Evolutionary conservation across 2,888 invertebrate species (phyloP).

Genomic region (Dryadula phaetusa): DNA sequence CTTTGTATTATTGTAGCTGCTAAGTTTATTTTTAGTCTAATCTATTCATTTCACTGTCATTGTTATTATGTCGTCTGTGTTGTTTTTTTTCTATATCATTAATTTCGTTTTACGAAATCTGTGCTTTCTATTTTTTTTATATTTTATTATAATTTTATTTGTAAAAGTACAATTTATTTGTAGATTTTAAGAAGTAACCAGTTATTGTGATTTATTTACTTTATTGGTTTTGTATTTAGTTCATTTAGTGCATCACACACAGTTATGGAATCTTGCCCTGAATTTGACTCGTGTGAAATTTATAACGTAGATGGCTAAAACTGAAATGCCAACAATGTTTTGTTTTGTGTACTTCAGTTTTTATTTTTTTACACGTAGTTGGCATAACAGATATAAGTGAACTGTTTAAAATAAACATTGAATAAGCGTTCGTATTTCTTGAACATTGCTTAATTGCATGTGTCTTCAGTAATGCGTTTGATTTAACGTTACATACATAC

Average conservation of each 20-base stretch:
- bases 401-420: neutral
- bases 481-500: conserved; percentile 42
- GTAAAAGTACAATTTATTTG: conserved; percentile 44
- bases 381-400: conserved; percentile 19
- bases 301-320: conserved; percentile 12
- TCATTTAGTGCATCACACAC: conserved; percentile 17
- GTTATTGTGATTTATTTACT: conserved; percentile 40
- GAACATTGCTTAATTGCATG: conserved; percentile 46
- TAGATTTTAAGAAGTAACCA: conserved; percentile 36
- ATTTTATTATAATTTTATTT: conserved; percentile 36
- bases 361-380: conserved; percentile 16
- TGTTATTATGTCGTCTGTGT: conserved; percentile 24
- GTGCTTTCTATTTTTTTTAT: conserved; percentile 22
- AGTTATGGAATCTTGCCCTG: conserved; percentile 38
- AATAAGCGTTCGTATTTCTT: conserved; percentile 35
- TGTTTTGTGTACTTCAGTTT: conserved; percentile 21
- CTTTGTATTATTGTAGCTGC: conserved; percentile 23
- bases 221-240: conserved; percentile 41
- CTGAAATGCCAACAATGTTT: conserved; percentile 34
- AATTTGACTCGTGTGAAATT: conserved; percentile 26
- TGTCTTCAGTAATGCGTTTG: conserved; percentile 46
- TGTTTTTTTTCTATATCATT: conserved; percentile 19
- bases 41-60: conserved; percentile 33
- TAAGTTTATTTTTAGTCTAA: conserved; percentile 40
- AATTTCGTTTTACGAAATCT: conserved; percentile 22